phyloP scores from a whole-genome alignment of 2,888 invertebrate genomes.

The Epinotia brunnichana region DNA sequence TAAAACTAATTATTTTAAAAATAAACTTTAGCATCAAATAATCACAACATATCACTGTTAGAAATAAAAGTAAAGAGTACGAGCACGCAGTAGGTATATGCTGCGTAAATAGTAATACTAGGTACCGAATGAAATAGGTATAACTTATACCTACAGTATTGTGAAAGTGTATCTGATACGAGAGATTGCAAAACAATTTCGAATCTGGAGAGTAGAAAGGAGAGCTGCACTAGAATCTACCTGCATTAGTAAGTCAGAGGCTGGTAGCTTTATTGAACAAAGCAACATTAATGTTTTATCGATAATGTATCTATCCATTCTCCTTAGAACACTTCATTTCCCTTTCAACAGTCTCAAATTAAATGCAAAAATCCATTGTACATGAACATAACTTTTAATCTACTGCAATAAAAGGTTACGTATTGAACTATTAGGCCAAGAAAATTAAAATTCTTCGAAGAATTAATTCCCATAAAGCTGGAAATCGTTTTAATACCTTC shows the following conservation, averaged over 20 bases:
- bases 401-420: too few relatives aligned
- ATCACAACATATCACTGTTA: too few relatives aligned
- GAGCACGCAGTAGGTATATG: too few relatives aligned
- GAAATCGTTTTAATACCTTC: too few relatives aligned
- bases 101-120: too few relatives aligned
- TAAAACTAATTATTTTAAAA: too few relatives aligned
- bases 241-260: conserved; percentile 25
- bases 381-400: too few relatives aligned
- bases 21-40: too few relatives aligned
- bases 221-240: conserved; percentile 16
- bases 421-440: too few relatives aligned
- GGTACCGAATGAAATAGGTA: background rate
- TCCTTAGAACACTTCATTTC: background rate
- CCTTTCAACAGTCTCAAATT: background rate
- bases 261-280: conserved; percentile 12
- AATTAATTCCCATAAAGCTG: too few relatives aligned
- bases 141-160: background rate
- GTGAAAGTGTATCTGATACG: conserved; percentile 10
- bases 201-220: conserved; percentile 17
- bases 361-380: background rate
- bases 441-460: too few relatives aligned
- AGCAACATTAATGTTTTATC: conserved; percentile 10
- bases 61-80: too few relatives aligned
- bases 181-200: background rate
- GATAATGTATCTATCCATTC: background rate